Evolutionary conservation across 2,797 vertebrate genomes (phyloP).

Genomic region (Remorina albescens): DNA sequence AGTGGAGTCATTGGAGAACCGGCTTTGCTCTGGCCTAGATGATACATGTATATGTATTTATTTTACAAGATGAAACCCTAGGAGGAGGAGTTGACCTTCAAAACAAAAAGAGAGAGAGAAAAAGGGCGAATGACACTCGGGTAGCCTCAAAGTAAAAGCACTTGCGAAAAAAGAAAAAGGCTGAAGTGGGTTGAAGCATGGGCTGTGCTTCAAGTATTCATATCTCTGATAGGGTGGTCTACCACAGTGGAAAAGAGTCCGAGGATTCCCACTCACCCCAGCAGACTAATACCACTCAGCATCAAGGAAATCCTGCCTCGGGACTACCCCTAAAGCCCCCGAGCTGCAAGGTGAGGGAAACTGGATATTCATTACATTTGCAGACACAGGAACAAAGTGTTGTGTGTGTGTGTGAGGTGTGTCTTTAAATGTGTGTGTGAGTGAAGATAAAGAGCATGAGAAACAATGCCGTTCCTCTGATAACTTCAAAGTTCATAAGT

Average conservation of each 20-base stretch:
- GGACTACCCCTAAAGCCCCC: slow-evolving; percentile 92
- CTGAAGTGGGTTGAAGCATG: slow-evolving; percentile 92
- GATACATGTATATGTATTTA: slow-evolving; percentile 60
- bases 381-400: slow-evolving; percentile 29
- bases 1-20: slow-evolving; percentile 74
- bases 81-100: slow-evolving; percentile 66
- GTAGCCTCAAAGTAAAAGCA: slow-evolving; percentile 77
- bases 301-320: slow-evolving; percentile 90
- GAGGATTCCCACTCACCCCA: slow-evolving; percentile 93
- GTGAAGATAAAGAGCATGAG: slow-evolving; percentile 6
- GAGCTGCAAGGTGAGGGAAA: slow-evolving; percentile 89
- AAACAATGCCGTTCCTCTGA: too few relatives aligned
- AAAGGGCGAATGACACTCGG: slow-evolving; percentile 73
- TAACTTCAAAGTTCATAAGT: background rate
- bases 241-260: slow-evolving; percentile 93
- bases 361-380: slow-evolving; percentile 43
- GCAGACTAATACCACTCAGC: slow-evolving; percentile 91
- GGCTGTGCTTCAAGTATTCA: slow-evolving; percentile 99
- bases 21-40: slow-evolving; percentile 79
- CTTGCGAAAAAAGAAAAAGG: slow-evolving; percentile 74
- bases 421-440: slow-evolving; percentile 17
- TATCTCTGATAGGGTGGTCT: slow-evolving; percentile 93
- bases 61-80: slow-evolving; percentile 42
- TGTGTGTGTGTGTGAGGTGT: slow-evolving; percentile 32
- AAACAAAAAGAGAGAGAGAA: slow-evolving; percentile 45